phyloP scores from a whole-genome alignment of 2,797 vertebrate genomes.

The Nothura maculosa region DNA sequence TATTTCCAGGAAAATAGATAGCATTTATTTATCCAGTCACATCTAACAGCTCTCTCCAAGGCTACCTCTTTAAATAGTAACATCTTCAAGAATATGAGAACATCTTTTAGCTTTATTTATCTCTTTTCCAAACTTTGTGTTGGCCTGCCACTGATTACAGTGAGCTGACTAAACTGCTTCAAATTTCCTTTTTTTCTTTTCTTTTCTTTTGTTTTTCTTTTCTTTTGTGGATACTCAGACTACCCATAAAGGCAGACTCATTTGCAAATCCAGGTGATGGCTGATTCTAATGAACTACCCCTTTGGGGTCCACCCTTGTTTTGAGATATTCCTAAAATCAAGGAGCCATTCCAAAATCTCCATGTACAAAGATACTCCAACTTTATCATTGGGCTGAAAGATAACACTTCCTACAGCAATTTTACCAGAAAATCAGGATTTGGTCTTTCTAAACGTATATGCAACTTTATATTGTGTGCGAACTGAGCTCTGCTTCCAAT shows the following conservation, averaged over 20 bases:
- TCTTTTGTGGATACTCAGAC: not conserved
- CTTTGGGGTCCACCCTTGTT: not conserved
- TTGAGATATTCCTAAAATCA: not conserved
- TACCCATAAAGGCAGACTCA: not conserved
- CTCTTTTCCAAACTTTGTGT: not conserved
- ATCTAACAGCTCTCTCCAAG: not conserved
- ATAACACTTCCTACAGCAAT: not conserved
- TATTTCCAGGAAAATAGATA: constrained; percentile 6
- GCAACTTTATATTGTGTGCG: not conserved
- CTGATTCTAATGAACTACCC: not conserved
- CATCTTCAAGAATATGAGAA: not conserved
- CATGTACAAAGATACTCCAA: not conserved
- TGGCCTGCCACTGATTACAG: not conserved
- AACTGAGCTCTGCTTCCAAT: constrained; percentile 6
- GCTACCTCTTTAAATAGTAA: not conserved
- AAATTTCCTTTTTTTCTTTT: not conserved
- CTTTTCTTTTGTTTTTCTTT: no score
- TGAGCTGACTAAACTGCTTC: not conserved
- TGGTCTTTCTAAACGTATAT: not conserved
- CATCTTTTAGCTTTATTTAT: not conserved
- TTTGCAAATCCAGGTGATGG: not conserved
- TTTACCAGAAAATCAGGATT: not conserved
- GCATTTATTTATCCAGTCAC: not conserved
- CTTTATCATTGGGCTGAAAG: not conserved
- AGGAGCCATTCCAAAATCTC: not conserved